Conservation (phyloP, 2,113 vertebrate species). For the Numida meleagris region DNA sequence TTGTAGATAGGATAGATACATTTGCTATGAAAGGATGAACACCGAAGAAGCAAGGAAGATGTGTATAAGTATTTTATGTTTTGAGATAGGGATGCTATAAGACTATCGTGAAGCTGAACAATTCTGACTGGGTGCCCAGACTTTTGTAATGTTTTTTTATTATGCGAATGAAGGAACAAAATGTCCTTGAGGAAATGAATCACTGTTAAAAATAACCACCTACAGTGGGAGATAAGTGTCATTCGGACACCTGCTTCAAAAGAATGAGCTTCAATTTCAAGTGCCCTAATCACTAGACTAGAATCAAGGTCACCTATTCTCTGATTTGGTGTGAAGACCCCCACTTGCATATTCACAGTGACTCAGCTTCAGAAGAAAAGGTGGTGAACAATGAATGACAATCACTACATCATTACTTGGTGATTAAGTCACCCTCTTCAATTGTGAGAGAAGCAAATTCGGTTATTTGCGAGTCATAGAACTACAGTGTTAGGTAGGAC, state of each 20-base stretch:
- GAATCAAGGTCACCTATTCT: conserved; percentile 12
- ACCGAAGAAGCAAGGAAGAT: neutral
- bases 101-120: neutral
- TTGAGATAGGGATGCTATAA: neutral
- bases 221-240: conserved; percentile 14
- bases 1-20: neutral
- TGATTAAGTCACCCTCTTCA: neutral
- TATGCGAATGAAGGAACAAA: neutral
- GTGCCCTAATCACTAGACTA: neutral
- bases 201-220: conserved; percentile 38
- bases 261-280: conserved; percentile 50
- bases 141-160: neutral
- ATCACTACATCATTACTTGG: neutral
- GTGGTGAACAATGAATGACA: neutral
- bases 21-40: neutral
- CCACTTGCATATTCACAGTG: neutral
- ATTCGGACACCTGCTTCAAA: conserved; percentile 47
- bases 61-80: neutral
- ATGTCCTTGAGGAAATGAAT: conserved; percentile 1
- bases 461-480: neutral
- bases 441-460: neutral
- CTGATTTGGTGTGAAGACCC: conserved; percentile 9
- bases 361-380: conserved; percentile 6
- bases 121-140: neutral
- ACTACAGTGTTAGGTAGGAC: neutral